Evolutionary conservation across 2,113 vertebrate species (phyloP).

Genomic region (Tricholaema leucomelas): DNA sequence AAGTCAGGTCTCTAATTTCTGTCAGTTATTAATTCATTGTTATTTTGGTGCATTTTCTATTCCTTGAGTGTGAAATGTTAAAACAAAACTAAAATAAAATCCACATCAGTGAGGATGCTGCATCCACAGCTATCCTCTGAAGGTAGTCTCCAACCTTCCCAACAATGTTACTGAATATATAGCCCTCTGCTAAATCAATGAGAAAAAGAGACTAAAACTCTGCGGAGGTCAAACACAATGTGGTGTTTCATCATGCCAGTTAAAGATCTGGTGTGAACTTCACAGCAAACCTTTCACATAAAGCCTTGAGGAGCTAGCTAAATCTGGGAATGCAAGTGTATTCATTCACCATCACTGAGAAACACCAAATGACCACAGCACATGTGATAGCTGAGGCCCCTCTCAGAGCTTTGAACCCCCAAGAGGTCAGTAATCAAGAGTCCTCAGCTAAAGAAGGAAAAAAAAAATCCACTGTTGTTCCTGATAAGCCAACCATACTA

Average conservation of each 20-base stretch:
- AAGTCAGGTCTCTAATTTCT: neutral
- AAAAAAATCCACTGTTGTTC: constrained; percentile 14
- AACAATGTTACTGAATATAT: neutral
- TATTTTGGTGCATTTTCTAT: neutral
- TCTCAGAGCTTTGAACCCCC: constrained; percentile 4
- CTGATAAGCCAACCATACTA: constrained; percentile 21
- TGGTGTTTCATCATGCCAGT: neutral
- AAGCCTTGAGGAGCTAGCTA: neutral
- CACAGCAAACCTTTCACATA: neutral
- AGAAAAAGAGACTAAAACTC: neutral
- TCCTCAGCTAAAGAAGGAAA: neutral
- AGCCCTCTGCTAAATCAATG: neutral
- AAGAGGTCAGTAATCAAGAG: neutral
- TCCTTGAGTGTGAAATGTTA: neutral
- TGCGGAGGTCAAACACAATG: neutral
- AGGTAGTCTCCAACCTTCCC: neutral
- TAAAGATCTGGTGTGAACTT: neutral
- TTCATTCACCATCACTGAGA: neutral
- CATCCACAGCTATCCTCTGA: neutral
- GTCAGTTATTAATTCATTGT: neutral
- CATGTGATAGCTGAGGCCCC: neutral
- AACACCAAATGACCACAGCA: neutral
- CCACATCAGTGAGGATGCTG: neutral
- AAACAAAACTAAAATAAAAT: neutral
- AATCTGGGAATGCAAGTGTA: neutral